A percentile compares a stretch with the other conserved stretches of the same genome.
Evolutionary conservation across 2,113 vertebrate species (phyloP).

Genomic region (Catharus fuscescens): DNA sequence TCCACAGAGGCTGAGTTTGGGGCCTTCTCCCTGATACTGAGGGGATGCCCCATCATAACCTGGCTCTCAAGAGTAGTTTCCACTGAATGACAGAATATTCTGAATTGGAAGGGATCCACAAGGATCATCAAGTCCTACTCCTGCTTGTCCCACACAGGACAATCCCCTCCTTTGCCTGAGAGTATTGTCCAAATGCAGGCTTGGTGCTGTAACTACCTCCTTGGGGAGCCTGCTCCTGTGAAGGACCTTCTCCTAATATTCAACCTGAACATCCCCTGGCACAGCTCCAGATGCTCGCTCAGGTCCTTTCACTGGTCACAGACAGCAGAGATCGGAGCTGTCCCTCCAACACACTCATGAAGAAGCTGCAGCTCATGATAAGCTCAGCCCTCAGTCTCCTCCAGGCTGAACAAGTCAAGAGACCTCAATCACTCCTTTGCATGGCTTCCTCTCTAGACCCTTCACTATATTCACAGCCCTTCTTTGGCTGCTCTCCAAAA

Average conservation of each 20-base stretch:
- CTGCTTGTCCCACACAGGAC: not conserved
- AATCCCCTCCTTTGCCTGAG: fast-evolving
- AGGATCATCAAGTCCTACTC: not conserved
- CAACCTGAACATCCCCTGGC: not conserved
- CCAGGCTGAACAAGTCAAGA: not conserved
- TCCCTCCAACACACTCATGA: not conserved
- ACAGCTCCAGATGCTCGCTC: fast-evolving
- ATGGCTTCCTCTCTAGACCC: not conserved
- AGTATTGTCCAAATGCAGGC: fast-evolving
- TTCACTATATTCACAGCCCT: not conserved
- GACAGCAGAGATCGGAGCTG: not conserved
- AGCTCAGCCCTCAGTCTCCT: not conserved
- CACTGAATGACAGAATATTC: not conserved
- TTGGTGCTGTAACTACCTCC: not conserved
- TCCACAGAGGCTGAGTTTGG: fast-evolving
- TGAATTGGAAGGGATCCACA: not conserved
- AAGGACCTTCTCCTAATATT: not conserved
- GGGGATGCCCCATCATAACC: not conserved
- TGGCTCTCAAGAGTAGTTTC: not conserved
- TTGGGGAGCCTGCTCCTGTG: not conserved
- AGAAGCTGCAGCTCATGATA: not conserved
- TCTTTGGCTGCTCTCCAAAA: not conserved
- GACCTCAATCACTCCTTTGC: not conserved
- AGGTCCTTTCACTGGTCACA: not conserved
- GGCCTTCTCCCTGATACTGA: not conserved